Conservation (phyloP, 2,797 vertebrate species). For the Siniperca undulata region DNA sequence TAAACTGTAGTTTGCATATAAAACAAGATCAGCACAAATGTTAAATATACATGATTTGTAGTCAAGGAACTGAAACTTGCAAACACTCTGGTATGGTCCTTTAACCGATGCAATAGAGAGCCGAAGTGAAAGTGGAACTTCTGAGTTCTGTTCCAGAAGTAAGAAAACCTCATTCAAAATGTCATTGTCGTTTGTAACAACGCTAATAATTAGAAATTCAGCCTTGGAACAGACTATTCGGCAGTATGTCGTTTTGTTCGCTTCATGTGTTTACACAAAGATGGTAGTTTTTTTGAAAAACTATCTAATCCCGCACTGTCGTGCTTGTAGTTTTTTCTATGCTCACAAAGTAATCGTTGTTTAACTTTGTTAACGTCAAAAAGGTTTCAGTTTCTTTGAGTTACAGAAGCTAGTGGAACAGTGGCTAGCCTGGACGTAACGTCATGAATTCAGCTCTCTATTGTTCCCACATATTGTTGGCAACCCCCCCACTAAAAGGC, state of each 20-base stretch:
- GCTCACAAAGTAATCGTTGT: not conserved
- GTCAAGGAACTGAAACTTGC: not conserved
- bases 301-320: not conserved
- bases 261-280: not conserved
- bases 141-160: not conserved
- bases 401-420: no score
- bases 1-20: not conserved
- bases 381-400: not conserved
- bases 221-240: not conserved
- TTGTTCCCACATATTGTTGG: not conserved
- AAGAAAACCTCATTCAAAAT: not conserved
- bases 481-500: not conserved
- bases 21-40: slow-evolving; percentile 3
- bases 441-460: not conserved
- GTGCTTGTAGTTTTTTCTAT: not conserved
- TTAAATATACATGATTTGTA: slow-evolving; percentile 10
- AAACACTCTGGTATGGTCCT: slow-evolving; percentile 23
- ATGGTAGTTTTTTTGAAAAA: not conserved
- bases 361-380: not conserved
- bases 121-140: not conserved
- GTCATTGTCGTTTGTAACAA: not conserved
- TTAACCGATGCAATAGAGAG: not conserved
- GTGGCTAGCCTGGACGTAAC: not conserved
- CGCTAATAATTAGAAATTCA: not conserved
- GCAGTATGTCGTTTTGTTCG: not conserved